These are phyloP conservation scores for Agrypnus murinus DNA, from an alignment of 2,888 invertebrate species.

Conservation along the genomic window DNA sequence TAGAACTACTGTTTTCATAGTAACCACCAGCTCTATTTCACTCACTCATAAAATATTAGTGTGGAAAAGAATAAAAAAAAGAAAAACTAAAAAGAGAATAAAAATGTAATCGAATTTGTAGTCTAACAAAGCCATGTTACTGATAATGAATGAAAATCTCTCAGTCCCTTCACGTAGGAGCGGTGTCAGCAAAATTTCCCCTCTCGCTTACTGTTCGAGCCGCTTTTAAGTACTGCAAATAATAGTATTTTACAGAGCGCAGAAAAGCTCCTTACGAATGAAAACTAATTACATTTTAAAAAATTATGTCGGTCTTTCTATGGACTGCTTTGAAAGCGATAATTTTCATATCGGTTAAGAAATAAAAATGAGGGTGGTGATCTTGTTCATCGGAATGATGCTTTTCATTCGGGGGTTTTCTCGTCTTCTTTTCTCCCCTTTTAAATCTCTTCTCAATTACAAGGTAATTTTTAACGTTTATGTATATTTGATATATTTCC, in stretches of 20 bases:
- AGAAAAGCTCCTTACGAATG: conserved; percentile 43
- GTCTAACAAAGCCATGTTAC: conserved; percentile 44
- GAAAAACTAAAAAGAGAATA: not conserved
- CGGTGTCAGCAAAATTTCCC: conserved; percentile 48
- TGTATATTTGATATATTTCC: no score
- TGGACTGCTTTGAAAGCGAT: conserved; percentile 28
- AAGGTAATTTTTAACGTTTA: no score
- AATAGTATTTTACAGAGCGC: conserved; percentile 45
- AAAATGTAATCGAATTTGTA: conserved; percentile 47
- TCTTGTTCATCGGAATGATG: no score
- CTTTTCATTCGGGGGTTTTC: no score
- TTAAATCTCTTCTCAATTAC: no score
- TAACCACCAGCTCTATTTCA: no score
- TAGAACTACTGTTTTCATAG: no score
- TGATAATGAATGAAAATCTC: conserved; percentile 50
- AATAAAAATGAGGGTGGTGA: no score
- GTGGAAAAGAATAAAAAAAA: no score
- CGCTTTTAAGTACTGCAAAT: conserved; percentile 47
- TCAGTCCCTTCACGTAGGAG: conserved; percentile 47
- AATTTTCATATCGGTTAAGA: conserved; percentile 28
- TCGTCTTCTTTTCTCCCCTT: no score
- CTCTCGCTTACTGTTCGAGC: conserved; percentile 42
- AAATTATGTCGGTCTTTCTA: conserved; percentile 32
- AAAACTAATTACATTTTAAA: conserved; percentile 48
- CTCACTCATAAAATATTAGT: no score